phyloP scores from a whole-genome alignment of 2,113 vertebrate species.

The Sceloporus undulatus region DNA sequence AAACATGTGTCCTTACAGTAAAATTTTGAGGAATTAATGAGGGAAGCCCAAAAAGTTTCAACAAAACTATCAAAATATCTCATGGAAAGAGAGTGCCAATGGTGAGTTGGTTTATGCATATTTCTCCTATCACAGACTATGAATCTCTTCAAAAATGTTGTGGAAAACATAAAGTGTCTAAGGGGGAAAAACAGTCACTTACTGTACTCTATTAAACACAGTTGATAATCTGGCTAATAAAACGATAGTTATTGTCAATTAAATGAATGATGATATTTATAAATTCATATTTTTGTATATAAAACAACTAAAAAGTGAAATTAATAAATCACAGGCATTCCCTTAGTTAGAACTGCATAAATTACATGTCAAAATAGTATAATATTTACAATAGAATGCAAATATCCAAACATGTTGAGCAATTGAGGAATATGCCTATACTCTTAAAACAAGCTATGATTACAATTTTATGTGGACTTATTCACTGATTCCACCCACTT shows the following conservation, averaged over 20 bases:
- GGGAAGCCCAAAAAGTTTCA: neutral
- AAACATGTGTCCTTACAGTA: neutral
- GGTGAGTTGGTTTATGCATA: neutral
- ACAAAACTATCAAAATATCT: neutral
- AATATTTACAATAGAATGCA: neutral
- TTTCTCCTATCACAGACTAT: neutral
- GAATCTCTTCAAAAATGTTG: neutral
- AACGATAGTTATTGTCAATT: no score
- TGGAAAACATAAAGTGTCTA: neutral
- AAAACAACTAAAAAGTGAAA: neutral
- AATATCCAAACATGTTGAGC: neutral
- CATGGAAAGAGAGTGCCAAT: no score
- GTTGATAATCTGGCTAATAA: neutral
- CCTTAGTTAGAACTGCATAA: neutral
- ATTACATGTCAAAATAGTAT: constrained; percentile 1
- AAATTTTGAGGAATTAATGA: neutral
- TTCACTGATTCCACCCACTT: no score
- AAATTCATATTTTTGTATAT: neutral
- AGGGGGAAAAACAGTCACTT: neutral
- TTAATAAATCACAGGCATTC: neutral
- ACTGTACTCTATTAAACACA: neutral
- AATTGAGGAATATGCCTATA: neutral
- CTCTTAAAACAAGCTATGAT: no score
- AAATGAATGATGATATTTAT: neutral
- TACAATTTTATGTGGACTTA: neutral